Evolutionary conservation across 2,113 vertebrate species (phyloP), one percentile per base, ranked within the genome.

Genomic region (Tenrec ecaudatus): DNA sequence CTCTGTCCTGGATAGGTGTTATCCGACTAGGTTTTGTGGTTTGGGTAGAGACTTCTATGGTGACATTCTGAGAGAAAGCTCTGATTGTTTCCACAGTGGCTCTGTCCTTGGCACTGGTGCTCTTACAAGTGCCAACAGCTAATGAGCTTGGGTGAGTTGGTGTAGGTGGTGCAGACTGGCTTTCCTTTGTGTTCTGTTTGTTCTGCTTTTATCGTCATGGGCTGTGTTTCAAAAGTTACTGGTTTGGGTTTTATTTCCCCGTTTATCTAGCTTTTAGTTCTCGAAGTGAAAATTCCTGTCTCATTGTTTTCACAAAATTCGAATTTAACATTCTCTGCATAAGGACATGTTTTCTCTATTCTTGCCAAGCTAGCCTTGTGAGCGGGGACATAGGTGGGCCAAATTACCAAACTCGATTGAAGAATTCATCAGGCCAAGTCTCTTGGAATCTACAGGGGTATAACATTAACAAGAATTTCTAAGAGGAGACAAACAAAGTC

Each of bases 1-100:
- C 20, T 76, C 31, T n/a, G 53, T 17, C 62, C n/a, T 16, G 7
- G 58, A 16, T 58, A 81, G 20, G n/a, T 40, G 40, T 91, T 92
- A 22, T 69, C 64, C 60, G n/a, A 95, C 75, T 93, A 36, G 11
- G 20, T 82, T 82, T 82, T 89, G 79, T 91, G 91, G 85, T 95
- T 96, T 94, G 36, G 60, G 36, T 5, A 87, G 77, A 66, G 64
- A n/a, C 76, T 29, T 36, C 38, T 73, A 76, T 81, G 81, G 0
- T 86, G 79, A 33, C 73, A 66, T 69, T 76, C 88, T 58, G 58
- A 86, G 38, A 86, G 94, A 95, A 90, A 84, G 40, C 57, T 87
- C 53, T 31, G 10, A 0, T 85, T 93, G 31, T 93, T 93, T 78
- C 31, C 47, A 43, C 1, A 20, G 62, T 22, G 90, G 71, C 73